These are phyloP conservation scores for Sarcoramphus papa DNA, from an alignment of 2,797 vertebrate genomes.

Conservation along the genomic window DNA sequence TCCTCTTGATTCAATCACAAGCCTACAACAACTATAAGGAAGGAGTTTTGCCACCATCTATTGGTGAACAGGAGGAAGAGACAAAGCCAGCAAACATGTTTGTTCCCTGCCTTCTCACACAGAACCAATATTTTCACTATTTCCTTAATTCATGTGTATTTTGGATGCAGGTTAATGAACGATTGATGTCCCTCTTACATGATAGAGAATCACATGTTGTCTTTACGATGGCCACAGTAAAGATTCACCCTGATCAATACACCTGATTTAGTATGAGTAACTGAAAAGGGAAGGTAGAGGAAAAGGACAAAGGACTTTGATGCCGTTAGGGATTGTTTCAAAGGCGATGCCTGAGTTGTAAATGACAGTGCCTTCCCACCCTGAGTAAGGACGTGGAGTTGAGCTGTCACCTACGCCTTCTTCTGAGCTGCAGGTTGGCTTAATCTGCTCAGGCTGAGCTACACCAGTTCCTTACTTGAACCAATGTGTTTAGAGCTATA, in stretches of 20 bases:
- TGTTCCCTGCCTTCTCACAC: not conserved
- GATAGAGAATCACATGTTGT: rapidly evolving
- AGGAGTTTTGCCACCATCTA: slow-evolving; percentile 56
- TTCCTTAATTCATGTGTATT: not conserved
- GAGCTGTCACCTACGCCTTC: not conserved
- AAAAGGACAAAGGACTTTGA: not conserved
- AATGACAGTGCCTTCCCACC: not conserved
- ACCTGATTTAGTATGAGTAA: not conserved
- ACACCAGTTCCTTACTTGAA: not conserved
- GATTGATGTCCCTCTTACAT: not conserved
- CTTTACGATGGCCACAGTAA: not conserved
- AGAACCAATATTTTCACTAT: not conserved
- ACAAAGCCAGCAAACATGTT: not conserved
- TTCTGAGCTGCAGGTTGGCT: rapidly evolving
- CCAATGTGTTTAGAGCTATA: not conserved
- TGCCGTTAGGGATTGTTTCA: not conserved
- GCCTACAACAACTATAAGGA: not conserved
- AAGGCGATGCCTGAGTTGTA: not conserved
- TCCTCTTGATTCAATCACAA: not conserved
- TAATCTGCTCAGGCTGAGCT: not conserved
- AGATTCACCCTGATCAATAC: not conserved
- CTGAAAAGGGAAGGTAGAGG: not conserved
- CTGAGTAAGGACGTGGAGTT: not conserved
- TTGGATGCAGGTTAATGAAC: not conserved
- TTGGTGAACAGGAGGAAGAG: not conserved